Percentiles rank a stretch among this genome's conserved stretches.
Evolutionary conservation across 2,888 invertebrate genomes (phyloP).

Genomic region (Cephus rjabovi): DNA sequence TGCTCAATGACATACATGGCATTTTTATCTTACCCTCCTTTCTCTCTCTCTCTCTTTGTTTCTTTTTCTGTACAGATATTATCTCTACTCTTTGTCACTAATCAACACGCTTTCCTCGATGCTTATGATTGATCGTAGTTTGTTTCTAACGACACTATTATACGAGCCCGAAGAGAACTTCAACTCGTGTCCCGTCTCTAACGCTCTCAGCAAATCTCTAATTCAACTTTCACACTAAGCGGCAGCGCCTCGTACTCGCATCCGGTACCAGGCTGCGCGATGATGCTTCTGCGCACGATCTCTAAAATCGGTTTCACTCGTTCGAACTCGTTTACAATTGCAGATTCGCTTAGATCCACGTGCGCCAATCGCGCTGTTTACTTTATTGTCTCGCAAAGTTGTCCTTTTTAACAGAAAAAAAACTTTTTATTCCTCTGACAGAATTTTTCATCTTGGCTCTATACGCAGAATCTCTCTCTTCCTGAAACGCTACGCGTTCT

Average conservation of each 20-base stretch:
- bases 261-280: neutral
- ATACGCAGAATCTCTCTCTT: neutral
- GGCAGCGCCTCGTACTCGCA: neutral
- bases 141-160: neutral
- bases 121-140: conserved; percentile 9
- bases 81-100: neutral
- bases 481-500: neutral
- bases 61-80: conserved; percentile 2
- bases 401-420: too few relatives aligned
- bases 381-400: neutral
- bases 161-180: neutral
- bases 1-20: neutral
- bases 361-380: neutral
- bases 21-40: too few relatives aligned
- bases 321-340: neutral
- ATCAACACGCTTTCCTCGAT: conserved; percentile 19
- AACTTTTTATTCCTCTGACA: conserved; percentile 10
- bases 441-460: conserved; percentile 6
- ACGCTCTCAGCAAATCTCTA: neutral
- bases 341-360: neutral
- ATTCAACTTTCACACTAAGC: neutral
- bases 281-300: neutral
- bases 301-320: conserved; percentile 5
- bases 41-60: conserved; percentile 4
- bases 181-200: neutral